phyloP scores from a whole-genome alignment of 2,113 vertebrate species.

The Gymnocephalus cernua region DNA sequence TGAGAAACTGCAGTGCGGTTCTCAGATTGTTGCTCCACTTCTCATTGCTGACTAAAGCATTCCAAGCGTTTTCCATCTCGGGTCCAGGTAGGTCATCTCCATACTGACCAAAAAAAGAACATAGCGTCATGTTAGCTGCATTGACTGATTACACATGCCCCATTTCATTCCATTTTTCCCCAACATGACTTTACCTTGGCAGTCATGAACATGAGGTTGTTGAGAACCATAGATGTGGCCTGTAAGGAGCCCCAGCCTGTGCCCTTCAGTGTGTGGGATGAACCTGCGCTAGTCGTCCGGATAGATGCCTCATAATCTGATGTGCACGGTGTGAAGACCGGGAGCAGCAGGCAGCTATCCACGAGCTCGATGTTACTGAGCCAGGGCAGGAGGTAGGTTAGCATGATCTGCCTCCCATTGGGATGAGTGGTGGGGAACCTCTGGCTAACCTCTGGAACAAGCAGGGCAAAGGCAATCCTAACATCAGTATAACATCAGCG shows the following conservation, averaged over 20 bases:
- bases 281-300: slow-evolving; percentile 77
- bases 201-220: slow-evolving; percentile 99
- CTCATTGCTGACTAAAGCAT: slow-evolving; percentile 94
- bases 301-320: slow-evolving; percentile 89
- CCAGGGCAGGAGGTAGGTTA: slow-evolving; percentile 97
- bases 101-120: slow-evolving; percentile 83
- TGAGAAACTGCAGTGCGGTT: slow-evolving; percentile 94
- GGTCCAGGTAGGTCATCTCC: slow-evolving; percentile 95
- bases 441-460: slow-evolving; percentile 92
- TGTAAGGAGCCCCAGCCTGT: slow-evolving; percentile 96
- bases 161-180: not conserved
- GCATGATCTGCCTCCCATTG: slow-evolving; percentile 97
- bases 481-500: slow-evolving; percentile 37
- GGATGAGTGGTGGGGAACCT: slow-evolving; percentile 95
- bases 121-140: not conserved
- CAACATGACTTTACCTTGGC: slow-evolving; percentile 89
- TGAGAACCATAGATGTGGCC: slow-evolving; percentile 95
- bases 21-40: slow-evolving; percentile 97
- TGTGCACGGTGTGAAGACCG: slow-evolving; percentile 88
- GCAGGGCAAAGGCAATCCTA: slow-evolving; percentile 18
- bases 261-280: slow-evolving; percentile 88
- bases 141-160: not conserved
- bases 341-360: slow-evolving; percentile 91
- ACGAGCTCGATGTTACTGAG: slow-evolving; percentile 96
- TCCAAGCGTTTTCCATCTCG: slow-evolving; percentile 99